Percentiles rank a stretch among this genome's conserved stretches.
These are phyloP conservation scores for Myotis pilosus DNA, from an alignment of 2,797 vertebrate species.

Conservation along the genomic window DNA sequence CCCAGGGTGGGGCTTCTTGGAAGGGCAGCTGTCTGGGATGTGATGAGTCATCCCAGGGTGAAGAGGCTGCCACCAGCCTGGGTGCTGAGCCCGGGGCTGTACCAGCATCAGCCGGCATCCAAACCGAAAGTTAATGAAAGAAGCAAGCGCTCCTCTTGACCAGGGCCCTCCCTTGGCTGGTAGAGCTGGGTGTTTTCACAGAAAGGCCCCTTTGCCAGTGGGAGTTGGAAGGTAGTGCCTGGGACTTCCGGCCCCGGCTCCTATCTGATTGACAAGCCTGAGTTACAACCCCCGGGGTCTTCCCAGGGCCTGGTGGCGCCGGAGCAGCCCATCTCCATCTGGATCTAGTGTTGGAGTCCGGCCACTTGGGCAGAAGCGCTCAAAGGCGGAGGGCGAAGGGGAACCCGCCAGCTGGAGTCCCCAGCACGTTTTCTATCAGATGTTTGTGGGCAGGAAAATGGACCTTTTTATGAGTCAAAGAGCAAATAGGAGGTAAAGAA, in stretches of 20 bases:
- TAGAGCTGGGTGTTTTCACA: background rate
- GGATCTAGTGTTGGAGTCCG: background rate
- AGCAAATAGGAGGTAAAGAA: background rate
- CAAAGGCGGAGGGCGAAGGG: background rate
- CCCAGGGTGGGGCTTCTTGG: background rate
- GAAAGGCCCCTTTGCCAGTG: background rate
- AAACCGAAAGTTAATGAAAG: background rate
- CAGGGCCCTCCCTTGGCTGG: background rate
- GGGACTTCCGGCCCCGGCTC: background rate
- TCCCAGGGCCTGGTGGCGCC: rapidly evolving
- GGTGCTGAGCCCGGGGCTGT: background rate
- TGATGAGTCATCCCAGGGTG: constrained; percentile 48
- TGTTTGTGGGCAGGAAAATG: background rate
- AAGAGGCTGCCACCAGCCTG: background rate
- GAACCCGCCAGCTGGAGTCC: background rate
- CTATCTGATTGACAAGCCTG: background rate
- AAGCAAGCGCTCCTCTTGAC: background rate
- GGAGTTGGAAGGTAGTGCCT: background rate
- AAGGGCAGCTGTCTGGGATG: background rate
- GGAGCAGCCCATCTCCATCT: background rate
- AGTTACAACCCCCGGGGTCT: background rate
- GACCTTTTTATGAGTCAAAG: background rate
- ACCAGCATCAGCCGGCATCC: constrained; percentile 1
- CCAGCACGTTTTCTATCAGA: background rate
- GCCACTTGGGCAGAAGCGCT: background rate